Base-by-base conservation (phyloP, 2,113 vertebrate genomes). In the Oxygymnocypris stewartii region DNA sequence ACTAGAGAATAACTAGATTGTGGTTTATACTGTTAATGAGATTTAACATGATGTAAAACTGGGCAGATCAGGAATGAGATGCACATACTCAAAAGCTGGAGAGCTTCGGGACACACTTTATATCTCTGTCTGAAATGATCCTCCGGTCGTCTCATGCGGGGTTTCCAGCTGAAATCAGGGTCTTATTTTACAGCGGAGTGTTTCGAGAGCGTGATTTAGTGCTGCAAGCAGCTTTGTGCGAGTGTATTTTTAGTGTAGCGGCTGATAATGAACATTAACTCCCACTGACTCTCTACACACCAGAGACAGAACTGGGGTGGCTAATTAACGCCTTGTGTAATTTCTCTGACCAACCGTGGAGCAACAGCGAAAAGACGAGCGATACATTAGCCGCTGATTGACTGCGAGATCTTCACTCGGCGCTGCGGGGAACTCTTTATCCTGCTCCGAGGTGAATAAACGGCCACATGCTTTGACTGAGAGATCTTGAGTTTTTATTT, bases 211-310 rank as follows among this genome's bases (percentile, higher is more conserved):
- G 77, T 79, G 54, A 40, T 54, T 51, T 54, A 31, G 44, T 51
- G 47, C 44, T 18, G 69, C 4, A 5, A 4, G 35, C 18, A 20
- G 47, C 8, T 78, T 54, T 54, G 47, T 28, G n/a, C 51, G 49
- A 54, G 77, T 37, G 28, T 79, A 79, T 79, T 37, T 79, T 37
- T 80, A 80, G 78, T 63, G 78, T 80, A 80, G 20, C 78, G 37
- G 78, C 78, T 80, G 78, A 61, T 80, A 80, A 80, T 61, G 78
- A 80, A 80, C 78, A 80, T 61, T 40, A 35, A 80, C 59, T 81
- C 59, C 37, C 78, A 63, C 59, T 81, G 59, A 81, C 59, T 65
- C 59, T 18, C 40, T 37, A 40, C 51, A 79, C 77, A 65, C 35
- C 79, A 63, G 35, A 81, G 59, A 81, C 79, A 42, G 78, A 63